Conservation (phyloP, 2,797 vertebrate species). For the Poecilia velifera region DNA sequence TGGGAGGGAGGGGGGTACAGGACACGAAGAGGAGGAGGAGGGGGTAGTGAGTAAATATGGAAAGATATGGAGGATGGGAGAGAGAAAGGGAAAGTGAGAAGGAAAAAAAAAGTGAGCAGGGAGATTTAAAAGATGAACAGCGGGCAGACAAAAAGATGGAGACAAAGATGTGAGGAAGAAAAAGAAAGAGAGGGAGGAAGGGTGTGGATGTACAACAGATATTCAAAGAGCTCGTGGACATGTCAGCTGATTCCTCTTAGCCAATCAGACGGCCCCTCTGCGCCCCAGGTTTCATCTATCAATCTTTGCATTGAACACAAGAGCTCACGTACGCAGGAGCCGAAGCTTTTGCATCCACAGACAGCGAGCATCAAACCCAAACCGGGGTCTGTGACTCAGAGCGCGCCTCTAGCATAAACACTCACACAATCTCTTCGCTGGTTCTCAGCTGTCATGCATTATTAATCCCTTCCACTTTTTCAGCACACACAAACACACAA, state of each 20-base stretch:
- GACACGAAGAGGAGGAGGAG: constrained; percentile 14
- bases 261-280: constrained; percentile 39
- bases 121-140: constrained; percentile 47
- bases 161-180: constrained; percentile 35
- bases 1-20: constrained; percentile 32
- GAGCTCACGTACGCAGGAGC: constrained; percentile 19
- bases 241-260: constrained; percentile 56
- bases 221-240: constrained; percentile 41
- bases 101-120: constrained; percentile 40
- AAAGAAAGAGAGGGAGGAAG: constrained; percentile 20
- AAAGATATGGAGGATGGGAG: constrained; percentile 65
- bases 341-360: constrained; percentile 3
- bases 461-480: constrained; percentile 72
- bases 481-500: constrained; percentile 13
- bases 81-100: constrained; percentile 40
- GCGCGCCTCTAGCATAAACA: constrained; percentile 71
- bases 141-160: constrained; percentile 9
- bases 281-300: constrained; percentile 41
- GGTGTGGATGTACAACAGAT: constrained; percentile 23
- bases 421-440: constrained; percentile 48
- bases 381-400: constrained; percentile 55
- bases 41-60: constrained; percentile 68
- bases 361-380: constrained; percentile 57
- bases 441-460: constrained; percentile 73
- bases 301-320: constrained; percentile 51